Evolutionary conservation across 2,797 vertebrate species (phyloP).

Genomic region (Mormyrus hasselquistii): DNA sequence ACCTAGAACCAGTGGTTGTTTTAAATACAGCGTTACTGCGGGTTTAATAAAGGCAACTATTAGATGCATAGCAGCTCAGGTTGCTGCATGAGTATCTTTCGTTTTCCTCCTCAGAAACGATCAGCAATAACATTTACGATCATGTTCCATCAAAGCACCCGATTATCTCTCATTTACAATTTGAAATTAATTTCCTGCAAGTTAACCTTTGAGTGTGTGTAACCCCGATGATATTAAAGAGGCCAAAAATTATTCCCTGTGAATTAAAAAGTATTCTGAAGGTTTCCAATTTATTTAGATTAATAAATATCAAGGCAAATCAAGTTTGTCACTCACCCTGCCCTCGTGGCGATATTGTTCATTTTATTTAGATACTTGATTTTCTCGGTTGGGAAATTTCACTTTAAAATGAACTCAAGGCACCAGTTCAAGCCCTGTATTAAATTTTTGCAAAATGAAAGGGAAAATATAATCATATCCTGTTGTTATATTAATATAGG

Average conservation of each 20-base stretch:
- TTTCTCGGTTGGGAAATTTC: conserved; percentile 18
- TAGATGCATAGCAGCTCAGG: background rate
- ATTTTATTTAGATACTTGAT: conserved; percentile 33
- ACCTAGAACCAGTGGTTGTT: background rate
- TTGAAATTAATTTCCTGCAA: conserved; percentile 58
- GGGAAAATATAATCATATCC: conserved; percentile 33
- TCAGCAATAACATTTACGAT: conserved; percentile 31
- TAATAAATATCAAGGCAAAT: conserved; percentile 42
- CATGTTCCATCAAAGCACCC: conserved; percentile 27
- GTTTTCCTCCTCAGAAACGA: conserved; percentile 24
- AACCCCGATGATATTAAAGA: conserved; percentile 38
- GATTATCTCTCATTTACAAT: conserved; percentile 31
- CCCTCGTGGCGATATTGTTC: conserved; percentile 23
- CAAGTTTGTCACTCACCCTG: conserved; percentile 28
- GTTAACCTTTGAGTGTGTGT: conserved; percentile 47
- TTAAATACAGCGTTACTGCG: background rate
- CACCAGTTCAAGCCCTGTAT: conserved; percentile 35
- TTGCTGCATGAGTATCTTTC: conserved; percentile 23
- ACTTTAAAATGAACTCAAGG: conserved; percentile 35
- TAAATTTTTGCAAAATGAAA: conserved; percentile 35
- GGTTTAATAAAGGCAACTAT: background rate
- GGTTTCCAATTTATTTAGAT: conserved; percentile 44
- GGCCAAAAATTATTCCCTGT: conserved; percentile 31
- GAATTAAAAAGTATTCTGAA: conserved; percentile 33
- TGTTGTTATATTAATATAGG: conserved; percentile 34